Evolutionary conservation across 2,797 vertebrate genomes (phyloP), one percentile per base, ranked within the genome.

Genomic region (Anguilla anguilla): DNA sequence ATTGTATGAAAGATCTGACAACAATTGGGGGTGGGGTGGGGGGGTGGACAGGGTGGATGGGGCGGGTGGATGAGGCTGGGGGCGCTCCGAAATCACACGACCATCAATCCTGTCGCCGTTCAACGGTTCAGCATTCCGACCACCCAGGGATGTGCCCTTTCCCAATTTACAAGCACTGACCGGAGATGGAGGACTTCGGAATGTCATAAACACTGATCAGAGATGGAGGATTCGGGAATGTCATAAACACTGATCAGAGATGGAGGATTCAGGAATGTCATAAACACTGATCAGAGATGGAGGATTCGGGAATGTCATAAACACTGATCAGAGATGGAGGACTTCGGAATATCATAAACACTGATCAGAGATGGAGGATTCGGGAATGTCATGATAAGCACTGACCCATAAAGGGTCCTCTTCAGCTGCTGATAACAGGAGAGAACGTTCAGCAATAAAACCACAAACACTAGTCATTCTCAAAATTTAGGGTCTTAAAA

Each of bases 1-100:
- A 83, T 84, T 91, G 82, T 84, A 87, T 86, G 19, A 89, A 83
- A 86, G 90, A 94, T 94, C 93, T 89, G 88, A 90, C 92, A 90
- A 91, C 91, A 90, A 89, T 3, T 15, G 2, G 53, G 69, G 64
- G 1, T 53, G 3, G 6, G 0, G 19, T 79, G 57, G 64, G 13
- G 51, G 51, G 43, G 35, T 35, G 35, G 35, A 35, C 35, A 35
- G 35, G 35, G 35, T 35, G 35, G 35, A 35, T 35, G 35, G 35
- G 1, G 35, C 1, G 69, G 64, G 6, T n/a, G 3, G 6, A 0
- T 7, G 79, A 39, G 64, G 13, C 31, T 31, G 55, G 28, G 31
- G 39, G 57, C 17, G n/a, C 74, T 82, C 31, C 13, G 2, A 53
- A 22, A 84, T 83, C 22, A 53, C 22, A 46, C 31, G 9, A 61